Conservation (phyloP, 2,888 invertebrate genomes). For the Lottia scabra region DNA sequence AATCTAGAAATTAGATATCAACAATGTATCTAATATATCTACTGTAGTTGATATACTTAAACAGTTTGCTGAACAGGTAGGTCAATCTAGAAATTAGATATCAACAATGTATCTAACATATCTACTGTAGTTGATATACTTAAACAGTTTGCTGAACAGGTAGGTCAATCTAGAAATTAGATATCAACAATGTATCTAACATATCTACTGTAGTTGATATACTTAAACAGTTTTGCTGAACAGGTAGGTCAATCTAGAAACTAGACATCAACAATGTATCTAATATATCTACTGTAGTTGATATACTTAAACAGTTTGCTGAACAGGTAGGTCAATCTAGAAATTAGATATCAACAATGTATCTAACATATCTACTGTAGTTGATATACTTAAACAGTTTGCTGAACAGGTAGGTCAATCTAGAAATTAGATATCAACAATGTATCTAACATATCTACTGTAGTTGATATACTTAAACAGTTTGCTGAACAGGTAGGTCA, state of each 20-base stretch:
- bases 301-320: conserved; percentile 79
- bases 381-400: conserved; percentile 81
- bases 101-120: too few species aligned
- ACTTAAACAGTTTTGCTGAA: too few species aligned
- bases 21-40: conserved; percentile 70
- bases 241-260: too few species aligned
- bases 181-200: too few species aligned
- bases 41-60: conserved; percentile 81
- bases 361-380: conserved; percentile 70
- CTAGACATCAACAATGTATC: too few species aligned
- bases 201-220: too few species aligned
- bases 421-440: conserved; percentile 5
- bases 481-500: conserved; percentile 69
- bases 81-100: too few species aligned
- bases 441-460: conserved; percentile 73
- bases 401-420: too few species aligned
- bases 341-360: too few species aligned
- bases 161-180: too few species aligned
- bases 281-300: conserved; percentile 72
- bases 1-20: conserved; percentile 6
- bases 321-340: too few species aligned
- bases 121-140: conserved; percentile 78
- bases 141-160: conserved; percentile 73
- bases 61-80: conserved; percentile 72
- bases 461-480: conserved; percentile 81